Evolutionary conservation across 1,140 invertebrate genomes (phyloP), one percentile per base, ranked within the genome.

Genomic region (Parasteatoda tepidariorum): DNA sequence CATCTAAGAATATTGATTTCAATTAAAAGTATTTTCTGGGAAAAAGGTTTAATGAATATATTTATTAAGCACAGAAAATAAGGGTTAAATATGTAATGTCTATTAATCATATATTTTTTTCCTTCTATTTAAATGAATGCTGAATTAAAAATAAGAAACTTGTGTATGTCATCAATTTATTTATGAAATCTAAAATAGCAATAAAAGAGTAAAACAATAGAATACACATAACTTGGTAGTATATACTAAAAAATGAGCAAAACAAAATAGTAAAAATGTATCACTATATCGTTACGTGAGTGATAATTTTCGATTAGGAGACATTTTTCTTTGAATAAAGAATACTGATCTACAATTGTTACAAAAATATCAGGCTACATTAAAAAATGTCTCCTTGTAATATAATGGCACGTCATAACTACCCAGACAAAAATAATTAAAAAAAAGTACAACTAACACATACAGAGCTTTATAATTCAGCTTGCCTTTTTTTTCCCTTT

Each of bases 131-230:
- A n/a, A n/a, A n/a, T n/a, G n/a, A n/a, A n/a, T n/a, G n/a, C n/a
- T n/a, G n/a, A n/a, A n/a, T n/a, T n/a, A n/a, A n/a, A n/a, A n/a
- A n/a, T n/a, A n/a, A n/a, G n/a, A n/a, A n/a, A n/a, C n/a, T n/a
- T n/a, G n/a, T n/a, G n/a, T n/a, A n/a, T n/a, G 9, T 48, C 9
- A 48, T 48, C 38, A 48, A 24, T 48, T 79, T 22, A 33, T 54
- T 79, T 68, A 79, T 79, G 76, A 68, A 79, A 79, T 67, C 76
- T 79, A 79, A 79, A 79, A 68, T 79, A 61, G 48, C 64, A 79
- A 68, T 57, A 79, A 79, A 79, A 67, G 41, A 71, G 57, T 61
- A 41, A 57, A 79, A 55, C 62, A 79, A 79, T 68, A 15, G 28
- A 68, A 57, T 68, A 68, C 64, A 78, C 61, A 68, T 28, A 68